A percentile compares a stretch with the other conserved stretches of the same genome.
These are phyloP conservation scores for Meloidogyne exigua DNA, from an alignment of 1,140 invertebrate species.

Conservation along the genomic window DNA sequence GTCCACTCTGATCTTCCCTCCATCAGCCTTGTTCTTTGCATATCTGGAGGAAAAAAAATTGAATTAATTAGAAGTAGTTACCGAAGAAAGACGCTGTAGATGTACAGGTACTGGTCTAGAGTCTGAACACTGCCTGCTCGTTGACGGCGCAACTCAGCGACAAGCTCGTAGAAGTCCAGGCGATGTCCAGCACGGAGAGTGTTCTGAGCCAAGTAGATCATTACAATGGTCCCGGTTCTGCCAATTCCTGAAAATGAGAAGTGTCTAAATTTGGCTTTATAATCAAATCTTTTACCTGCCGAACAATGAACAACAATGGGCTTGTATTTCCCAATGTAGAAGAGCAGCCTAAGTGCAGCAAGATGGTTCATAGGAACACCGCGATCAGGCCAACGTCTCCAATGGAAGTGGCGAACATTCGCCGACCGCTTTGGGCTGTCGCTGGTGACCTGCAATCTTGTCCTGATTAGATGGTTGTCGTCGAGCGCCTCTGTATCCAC, in stretches of 20 bases:
- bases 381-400: conserved; percentile 47
- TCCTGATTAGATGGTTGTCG: neutral
- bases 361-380: conserved; percentile 40
- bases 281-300: conserved; percentile 25
- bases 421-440: conserved; percentile 1
- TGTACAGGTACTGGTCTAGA: conserved; percentile 11
- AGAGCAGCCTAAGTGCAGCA: conserved; percentile 30
- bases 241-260: conserved; percentile 36
- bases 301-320: conserved; percentile 46
- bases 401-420: conserved; percentile 17
- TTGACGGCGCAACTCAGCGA: conserved; percentile 43
- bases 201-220: conserved; percentile 39
- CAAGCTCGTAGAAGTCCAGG: conserved; percentile 30
- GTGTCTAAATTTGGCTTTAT: neutral
- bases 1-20: neutral
- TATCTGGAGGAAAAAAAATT: conserved; percentile 4
- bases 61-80: neutral
- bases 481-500: neutral
- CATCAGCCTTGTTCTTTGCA: neutral
- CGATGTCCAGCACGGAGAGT: conserved; percentile 35
- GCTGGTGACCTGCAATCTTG: neutral
- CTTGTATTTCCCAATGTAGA: conserved; percentile 5
- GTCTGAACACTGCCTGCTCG: conserved; percentile 51
- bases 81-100: conserved; percentile 19
- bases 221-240: conserved; percentile 50